These are phyloP conservation scores for Dendrolimus punctatus DNA, from an alignment of 1,140 invertebrate species.

Conservation along the genomic window DNA sequence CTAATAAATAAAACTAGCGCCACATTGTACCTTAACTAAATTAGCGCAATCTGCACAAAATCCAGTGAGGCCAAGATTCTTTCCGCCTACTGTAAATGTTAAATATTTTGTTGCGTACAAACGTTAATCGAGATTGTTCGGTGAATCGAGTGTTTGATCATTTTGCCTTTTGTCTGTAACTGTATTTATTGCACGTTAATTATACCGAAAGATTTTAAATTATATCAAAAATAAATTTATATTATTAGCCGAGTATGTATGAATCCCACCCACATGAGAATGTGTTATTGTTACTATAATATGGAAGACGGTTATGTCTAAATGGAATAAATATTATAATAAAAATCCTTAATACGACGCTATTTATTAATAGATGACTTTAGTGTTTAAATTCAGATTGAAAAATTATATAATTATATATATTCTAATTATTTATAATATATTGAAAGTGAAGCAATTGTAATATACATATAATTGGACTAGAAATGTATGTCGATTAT, in stretches of 20 bases:
- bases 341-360: constrained; percentile 61
- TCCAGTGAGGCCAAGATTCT: too few species aligned
- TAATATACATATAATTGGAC: constrained; percentile 51
- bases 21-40: too few species aligned
- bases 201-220: constrained; percentile 11
- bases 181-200: constrained; percentile 46
- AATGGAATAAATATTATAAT: constrained; percentile 27
- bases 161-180: constrained; percentile 36
- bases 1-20: too few species aligned
- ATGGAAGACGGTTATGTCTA: constrained; percentile 33
- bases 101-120: constrained; percentile 67
- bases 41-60: too few species aligned
- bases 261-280: constrained; percentile 36
- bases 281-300: constrained; percentile 46
- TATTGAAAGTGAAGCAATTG: constrained; percentile 48
- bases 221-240: constrained; percentile 29
- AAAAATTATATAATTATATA: constrained; percentile 55
- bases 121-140: constrained; percentile 67
- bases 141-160: constrained; percentile 54
- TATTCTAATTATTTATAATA: constrained; percentile 58
- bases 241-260: constrained; percentile 31
- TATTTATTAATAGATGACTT: constrained; percentile 61
- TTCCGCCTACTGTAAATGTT: constrained; percentile 15
- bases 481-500: constrained; percentile 51
- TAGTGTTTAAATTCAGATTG: constrained; percentile 63